These are phyloP conservation scores for Bubo bubo DNA, from an alignment of 2,113 vertebrate species.

Conservation along the genomic window DNA sequence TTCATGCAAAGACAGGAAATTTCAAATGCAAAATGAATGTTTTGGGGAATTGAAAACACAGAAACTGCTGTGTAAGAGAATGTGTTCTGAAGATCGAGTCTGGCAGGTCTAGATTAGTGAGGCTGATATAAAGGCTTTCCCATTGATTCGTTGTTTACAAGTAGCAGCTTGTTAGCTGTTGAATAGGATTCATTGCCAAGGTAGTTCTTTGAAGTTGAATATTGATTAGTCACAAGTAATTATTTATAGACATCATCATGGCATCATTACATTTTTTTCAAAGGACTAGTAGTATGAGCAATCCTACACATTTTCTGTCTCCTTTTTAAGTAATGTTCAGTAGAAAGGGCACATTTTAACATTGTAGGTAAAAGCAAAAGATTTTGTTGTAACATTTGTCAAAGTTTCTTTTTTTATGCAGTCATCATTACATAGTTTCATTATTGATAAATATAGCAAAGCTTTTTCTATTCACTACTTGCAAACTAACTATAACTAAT, in stretches of 20 bases:
- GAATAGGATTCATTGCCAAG: background rate
- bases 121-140: background rate
- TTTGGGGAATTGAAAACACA: background rate
- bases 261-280: background rate
- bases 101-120: background rate
- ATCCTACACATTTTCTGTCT: background rate
- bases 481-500: background rate
- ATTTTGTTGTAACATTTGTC: background rate
- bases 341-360: background rate
- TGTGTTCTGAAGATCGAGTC: background rate
- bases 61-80: background rate
- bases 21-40: background rate
- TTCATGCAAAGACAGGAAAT: background rate
- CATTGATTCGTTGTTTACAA: background rate
- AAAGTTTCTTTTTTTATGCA: background rate
- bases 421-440: background rate
- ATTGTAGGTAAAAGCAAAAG: background rate
- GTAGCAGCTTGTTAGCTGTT: background rate
- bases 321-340: background rate
- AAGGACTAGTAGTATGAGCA: background rate
- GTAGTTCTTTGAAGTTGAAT: background rate
- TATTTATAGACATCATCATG: background rate
- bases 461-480: background rate
- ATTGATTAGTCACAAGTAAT: background rate
- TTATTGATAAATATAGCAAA: background rate